Conservation (phyloP, 2,888 invertebrate genomes). For the Himalopsyche anomala region DNA sequence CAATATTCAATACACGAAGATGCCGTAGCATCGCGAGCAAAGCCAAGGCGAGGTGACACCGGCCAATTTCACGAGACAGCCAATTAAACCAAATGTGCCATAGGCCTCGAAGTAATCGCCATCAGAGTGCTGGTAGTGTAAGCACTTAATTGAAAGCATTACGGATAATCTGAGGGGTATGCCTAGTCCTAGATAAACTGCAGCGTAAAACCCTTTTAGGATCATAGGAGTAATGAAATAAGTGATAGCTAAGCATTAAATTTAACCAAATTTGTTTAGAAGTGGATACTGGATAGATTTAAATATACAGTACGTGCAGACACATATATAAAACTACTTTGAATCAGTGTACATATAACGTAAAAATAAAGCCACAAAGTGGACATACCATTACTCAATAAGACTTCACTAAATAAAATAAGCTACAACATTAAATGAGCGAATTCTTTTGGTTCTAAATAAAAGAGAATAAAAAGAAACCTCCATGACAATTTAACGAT, state of each 20-base stretch:
- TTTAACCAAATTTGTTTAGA: background rate
- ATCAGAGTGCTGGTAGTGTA: background rate
- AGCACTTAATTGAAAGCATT: slow-evolving; percentile 37
- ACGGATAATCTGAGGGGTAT: slow-evolving; percentile 11
- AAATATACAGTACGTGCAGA: too few species aligned
- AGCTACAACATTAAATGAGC: too few species aligned
- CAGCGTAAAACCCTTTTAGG: slow-evolving; percentile 4
- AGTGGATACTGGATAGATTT: background rate
- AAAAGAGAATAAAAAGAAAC: too few species aligned
- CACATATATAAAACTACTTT: too few species aligned
- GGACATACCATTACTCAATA: too few species aligned
- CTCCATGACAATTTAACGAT: too few species aligned
- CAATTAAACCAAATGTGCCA: background rate
- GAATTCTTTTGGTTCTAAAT: too few species aligned
- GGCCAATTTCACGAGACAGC: background rate
- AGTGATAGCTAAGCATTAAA: background rate
- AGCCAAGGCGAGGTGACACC: background rate
- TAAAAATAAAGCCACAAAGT: too few species aligned
- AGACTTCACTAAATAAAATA: too few species aligned
- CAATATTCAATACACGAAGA: slow-evolving; percentile 27
- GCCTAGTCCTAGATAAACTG: background rate
- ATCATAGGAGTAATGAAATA: background rate
- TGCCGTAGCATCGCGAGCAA: background rate
- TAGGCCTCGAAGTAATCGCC: background rate
- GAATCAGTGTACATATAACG: too few species aligned